These are phyloP conservation scores for Noctua janthina DNA, from an alignment of 2,888 invertebrate genomes.

Conservation along the genomic window DNA sequence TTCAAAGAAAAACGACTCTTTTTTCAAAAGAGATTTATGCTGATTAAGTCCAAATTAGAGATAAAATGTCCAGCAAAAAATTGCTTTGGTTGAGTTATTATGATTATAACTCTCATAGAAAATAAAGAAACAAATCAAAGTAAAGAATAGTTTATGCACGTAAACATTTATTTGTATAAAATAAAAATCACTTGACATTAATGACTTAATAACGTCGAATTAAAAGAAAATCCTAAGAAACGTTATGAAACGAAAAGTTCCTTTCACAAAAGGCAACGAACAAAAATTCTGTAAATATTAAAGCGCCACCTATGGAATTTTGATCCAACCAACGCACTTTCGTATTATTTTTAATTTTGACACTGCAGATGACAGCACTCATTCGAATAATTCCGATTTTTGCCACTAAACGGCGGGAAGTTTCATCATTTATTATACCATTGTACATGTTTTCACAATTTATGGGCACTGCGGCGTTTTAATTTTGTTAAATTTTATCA, in stretches of 20 bases:
- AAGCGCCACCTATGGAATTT: constrained; percentile 59
- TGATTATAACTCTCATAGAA: not conserved
- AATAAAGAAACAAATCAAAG: not conserved
- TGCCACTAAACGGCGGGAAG: constrained; percentile 71
- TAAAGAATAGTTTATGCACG: not conserved
- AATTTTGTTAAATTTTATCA: constrained; percentile 12
- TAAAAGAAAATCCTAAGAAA: no score
- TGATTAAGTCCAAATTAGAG: not conserved
- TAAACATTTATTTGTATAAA: not conserved
- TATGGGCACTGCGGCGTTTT: constrained; percentile 50
- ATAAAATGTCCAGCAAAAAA: not conserved
- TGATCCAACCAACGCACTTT: constrained; percentile 18
- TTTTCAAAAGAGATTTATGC: not conserved
- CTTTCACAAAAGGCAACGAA: not conserved
- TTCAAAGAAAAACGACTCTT: not conserved
- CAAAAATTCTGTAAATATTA: constrained; percentile 27
- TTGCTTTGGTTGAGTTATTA: not conserved
- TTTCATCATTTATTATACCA: constrained; percentile 47
- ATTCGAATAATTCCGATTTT: constrained; percentile 23
- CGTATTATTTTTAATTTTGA: constrained; percentile 30
- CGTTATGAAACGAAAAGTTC: not conserved
- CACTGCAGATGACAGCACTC: constrained; percentile 27
- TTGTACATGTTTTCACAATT: constrained; percentile 38
- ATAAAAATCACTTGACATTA: not conserved
- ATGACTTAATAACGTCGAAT: not conserved